Base-by-base conservation (phyloP, 2,113 vertebrate species). In the Pao palembangensis region DNA sequence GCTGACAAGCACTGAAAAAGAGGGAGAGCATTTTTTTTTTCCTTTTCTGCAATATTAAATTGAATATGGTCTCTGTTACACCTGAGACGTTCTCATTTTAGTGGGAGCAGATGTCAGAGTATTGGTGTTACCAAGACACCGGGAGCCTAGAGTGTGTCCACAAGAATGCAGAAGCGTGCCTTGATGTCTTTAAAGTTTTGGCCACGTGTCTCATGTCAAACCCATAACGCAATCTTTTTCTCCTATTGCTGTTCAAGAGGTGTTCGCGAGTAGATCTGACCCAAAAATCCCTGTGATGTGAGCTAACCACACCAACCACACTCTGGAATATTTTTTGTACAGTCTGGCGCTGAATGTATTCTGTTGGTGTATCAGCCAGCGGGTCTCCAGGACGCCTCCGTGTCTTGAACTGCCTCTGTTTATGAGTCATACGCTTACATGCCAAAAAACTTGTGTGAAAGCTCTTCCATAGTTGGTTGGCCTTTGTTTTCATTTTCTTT, bases 391-490 rank as follows among this genome's bases (percentile, higher is more conserved):
- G 71, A 85, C 71, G 76, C 82, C 76, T 70, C 18, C 5, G 6
- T 70, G 80, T 82, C 79, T 79, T 83, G 34, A 60, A 55, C 68
- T 47, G 54, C 55, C 54, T 63, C 53, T 61, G 21, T 80, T 81
- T 77, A 79, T 69, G 73, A 83, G 28, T 31, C 10, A 0, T 21
- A 28, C 25, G 8, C 11, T 21, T 25, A 15, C 43, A 67, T 41
- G 43, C 73, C 28, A 38, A 12, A 71, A 74, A 48, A 25, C 67
- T 63, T 65, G 54, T 64, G 52, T 0, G 11, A 64, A 68, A 66
- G 61, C 68, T 67, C 43, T 93, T 92, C 89, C 81, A 67, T 78
- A 75, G 71, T 76, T 90, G 89, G 89, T 90, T 91, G 90, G 92
- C 87, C 58, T 41, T 50, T 82, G 49, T 81, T 87, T 79, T 61